Conservation (phyloP, 1,140 invertebrate genomes). For the Brachionus manjavacas region DNA sequence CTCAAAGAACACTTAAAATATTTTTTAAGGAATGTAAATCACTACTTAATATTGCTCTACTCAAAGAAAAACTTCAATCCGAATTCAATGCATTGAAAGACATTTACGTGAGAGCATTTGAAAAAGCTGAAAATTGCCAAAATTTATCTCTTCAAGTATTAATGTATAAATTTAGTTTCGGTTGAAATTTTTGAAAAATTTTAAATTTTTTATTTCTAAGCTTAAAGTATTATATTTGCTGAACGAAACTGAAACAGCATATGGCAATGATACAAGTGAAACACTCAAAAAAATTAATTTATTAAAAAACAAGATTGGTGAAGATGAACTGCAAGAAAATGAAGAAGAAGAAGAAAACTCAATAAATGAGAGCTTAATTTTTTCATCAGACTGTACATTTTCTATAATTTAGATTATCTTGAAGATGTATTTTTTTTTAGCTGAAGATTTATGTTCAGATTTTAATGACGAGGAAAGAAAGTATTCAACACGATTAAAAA, state of each 20-base stretch:
- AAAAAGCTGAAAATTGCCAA: neutral
- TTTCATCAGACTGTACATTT: slow-evolving; percentile 46
- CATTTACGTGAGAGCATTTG: slow-evolving; percentile 25
- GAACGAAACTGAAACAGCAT: neutral
- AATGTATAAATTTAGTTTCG: neutral
- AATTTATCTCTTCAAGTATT: slow-evolving; percentile 37
- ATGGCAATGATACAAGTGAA: neutral
- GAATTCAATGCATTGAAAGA: neutral
- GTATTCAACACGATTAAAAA: neutral
- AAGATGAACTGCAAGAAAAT: neutral
- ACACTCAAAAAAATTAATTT: neutral
- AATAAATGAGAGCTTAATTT: slow-evolving; percentile 54
- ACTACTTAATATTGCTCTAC: slow-evolving; percentile 4
- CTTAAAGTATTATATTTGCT: slow-evolving; percentile 13
- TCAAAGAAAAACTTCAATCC: slow-evolving; percentile 16
- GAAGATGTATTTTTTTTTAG: neutral
- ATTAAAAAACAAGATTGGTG: neutral
- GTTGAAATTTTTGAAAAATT: slow-evolving; percentile 22
- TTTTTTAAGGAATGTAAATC: slow-evolving; percentile 32
- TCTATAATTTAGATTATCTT: neutral
- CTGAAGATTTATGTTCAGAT: neutral
- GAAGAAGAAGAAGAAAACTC: slow-evolving; percentile 53
- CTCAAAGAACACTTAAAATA: neutral
- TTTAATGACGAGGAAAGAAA: slow-evolving; percentile 4
- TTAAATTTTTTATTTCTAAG: slow-evolving; percentile 1